These are phyloP conservation scores for Nasonia giraulti DNA, from an alignment of 1,140 invertebrate genomes.

Conservation along the genomic window DNA sequence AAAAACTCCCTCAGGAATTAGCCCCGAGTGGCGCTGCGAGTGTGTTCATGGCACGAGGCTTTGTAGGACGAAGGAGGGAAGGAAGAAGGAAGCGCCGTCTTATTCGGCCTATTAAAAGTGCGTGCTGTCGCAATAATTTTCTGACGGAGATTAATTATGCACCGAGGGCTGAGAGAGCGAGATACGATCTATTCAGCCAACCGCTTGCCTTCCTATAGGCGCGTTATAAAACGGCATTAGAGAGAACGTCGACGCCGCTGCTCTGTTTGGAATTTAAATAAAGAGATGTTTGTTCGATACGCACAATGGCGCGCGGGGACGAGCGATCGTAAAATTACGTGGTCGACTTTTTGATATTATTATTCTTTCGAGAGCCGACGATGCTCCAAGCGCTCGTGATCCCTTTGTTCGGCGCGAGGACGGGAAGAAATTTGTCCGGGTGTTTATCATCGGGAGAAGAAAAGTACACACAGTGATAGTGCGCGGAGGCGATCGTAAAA, in stretches of 20 bases:
- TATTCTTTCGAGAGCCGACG: neutral
- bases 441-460: neutral
- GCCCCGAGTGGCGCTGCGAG: neutral
- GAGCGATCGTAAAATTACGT: constrained; percentile 45
- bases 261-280: constrained; percentile 41
- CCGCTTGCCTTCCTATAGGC: neutral
- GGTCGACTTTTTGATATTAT: constrained; percentile 26
- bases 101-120: constrained; percentile 44
- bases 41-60: neutral
- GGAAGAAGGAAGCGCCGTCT: constrained; percentile 18
- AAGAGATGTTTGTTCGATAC: constrained; percentile 43
- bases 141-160: constrained; percentile 45
- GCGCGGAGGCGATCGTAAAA: too few relatives aligned
- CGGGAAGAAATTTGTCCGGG: neutral
- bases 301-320: constrained; percentile 17
- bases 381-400: neutral
- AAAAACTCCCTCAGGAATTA: constrained; percentile 49
- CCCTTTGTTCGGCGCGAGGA: neutral
- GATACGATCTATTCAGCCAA: constrained; percentile 26
- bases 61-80: constrained; percentile 1
- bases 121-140: constrained; percentile 45
- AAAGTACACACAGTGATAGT: neutral
- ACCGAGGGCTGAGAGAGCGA: constrained; percentile 10
- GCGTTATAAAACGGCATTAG: constrained; percentile 32
- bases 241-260: neutral